Percentiles rank a stretch among this genome's conserved stretches.
Evolutionary conservation across 1,140 invertebrate species (phyloP).

Genomic region (Spodoptera litura): DNA sequence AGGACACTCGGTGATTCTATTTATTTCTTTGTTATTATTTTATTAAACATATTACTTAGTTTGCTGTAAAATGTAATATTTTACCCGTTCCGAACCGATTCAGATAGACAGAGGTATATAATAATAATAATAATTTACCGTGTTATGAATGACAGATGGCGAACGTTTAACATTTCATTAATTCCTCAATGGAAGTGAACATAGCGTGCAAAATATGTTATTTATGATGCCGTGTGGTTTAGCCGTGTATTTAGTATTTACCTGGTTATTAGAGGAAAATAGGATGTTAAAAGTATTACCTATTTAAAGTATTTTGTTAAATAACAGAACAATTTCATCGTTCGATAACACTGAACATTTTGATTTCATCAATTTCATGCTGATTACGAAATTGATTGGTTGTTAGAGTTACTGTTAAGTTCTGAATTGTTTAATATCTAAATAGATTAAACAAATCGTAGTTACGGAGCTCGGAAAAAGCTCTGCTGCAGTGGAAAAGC

Average conservation of each 20-base stretch:
- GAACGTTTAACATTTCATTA: slow-evolving; percentile 19
- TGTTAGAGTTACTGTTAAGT: no score
- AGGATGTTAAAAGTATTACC: not conserved
- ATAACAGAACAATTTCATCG: not conserved
- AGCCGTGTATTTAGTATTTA: slow-evolving; percentile 13
- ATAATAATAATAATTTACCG: slow-evolving; percentile 1
- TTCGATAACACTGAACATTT: no score
- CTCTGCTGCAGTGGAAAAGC: no score
- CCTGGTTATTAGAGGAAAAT: slow-evolving; percentile 2
- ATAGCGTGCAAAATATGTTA: slow-evolving; percentile 1
- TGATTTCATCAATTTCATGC: no score
- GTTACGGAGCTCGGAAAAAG: no score
- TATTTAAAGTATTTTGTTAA: no score
- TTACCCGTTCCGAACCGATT: not conserved
- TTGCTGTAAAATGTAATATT: not conserved
- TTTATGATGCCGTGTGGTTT: slow-evolving; percentile 14
- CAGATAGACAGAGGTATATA: not conserved
- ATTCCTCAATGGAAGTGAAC: slow-evolving; percentile 7
- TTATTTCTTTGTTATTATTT: no score
- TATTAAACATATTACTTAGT: no score
- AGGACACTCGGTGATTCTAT: no score
- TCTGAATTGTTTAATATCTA: no score
- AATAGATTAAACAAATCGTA: no score
- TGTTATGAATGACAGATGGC: slow-evolving; percentile 30
- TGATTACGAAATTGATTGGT: no score